A percentile compares a stretch with the other conserved stretches of the same genome.
Evolutionary conservation across 2,888 invertebrate species (phyloP).

Genomic region (Zygaena filipendulae): DNA sequence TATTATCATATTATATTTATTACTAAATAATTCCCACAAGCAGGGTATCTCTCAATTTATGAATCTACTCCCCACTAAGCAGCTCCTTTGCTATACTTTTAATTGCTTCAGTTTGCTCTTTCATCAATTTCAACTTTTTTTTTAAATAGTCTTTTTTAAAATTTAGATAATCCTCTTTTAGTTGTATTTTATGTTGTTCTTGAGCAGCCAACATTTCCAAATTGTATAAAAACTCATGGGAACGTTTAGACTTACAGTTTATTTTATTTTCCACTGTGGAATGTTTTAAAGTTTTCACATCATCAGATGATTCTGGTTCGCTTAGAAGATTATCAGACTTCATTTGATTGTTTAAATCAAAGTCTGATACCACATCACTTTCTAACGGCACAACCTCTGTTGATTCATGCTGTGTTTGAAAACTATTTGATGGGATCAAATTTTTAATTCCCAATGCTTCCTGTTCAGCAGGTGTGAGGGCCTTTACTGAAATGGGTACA

Average conservation of each 20-base stretch:
- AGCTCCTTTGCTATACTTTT: conserved; percentile 48
- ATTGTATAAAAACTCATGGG: conserved; percentile 36
- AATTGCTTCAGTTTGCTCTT: conserved; percentile 53
- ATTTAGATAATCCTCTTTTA: conserved; percentile 51
- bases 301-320: conserved; percentile 36
- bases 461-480: conserved; percentile 35
- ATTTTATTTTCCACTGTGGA: conserved; percentile 18
- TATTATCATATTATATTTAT: too few relatives aligned
- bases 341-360: conserved; percentile 20
- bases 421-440: conserved; percentile 25
- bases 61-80: too few relatives aligned
- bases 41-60: too few relatives aligned
- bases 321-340: conserved; percentile 28
- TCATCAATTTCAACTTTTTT: conserved; percentile 44
- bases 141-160: conserved; percentile 54
- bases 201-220: conserved; percentile 43
- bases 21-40: too few relatives aligned
- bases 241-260: conserved; percentile 25
- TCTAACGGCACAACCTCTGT: conserved; percentile 36
- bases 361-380: conserved; percentile 16
- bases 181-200: conserved; percentile 41
- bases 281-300: conserved; percentile 31
- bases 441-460: conserved; percentile 40
- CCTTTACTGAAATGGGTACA: conserved; percentile 25
- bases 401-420: conserved; percentile 27